Percentiles rank a stretch among this genome's conserved stretches.
Evolutionary conservation across 2,888 invertebrate genomes (phyloP).

Genomic region (Ornithoptera priamus): DNA sequence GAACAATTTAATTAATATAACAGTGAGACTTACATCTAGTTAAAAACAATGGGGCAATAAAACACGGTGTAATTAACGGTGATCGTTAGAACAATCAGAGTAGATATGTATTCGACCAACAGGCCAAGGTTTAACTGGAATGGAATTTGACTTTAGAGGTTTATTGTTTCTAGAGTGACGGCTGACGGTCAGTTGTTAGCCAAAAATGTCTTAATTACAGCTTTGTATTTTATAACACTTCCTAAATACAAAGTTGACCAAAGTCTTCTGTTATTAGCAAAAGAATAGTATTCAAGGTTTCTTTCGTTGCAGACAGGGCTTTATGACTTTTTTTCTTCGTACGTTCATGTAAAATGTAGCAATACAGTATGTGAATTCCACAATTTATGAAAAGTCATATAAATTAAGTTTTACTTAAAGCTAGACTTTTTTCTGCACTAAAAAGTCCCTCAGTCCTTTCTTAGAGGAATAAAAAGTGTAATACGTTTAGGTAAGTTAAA

Average conservation of each 20-base stretch:
- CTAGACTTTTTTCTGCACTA: too few relatives aligned
- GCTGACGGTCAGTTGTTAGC: conserved; percentile 23
- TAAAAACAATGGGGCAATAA: conserved; percentile 25
- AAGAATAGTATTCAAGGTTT: too few relatives aligned
- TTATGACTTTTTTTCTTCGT: too few relatives aligned
- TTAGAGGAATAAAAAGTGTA: too few relatives aligned
- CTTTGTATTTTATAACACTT: conserved; percentile 10
- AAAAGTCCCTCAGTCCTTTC: too few relatives aligned
- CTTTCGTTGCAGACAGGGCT: too few relatives aligned
- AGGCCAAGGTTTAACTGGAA: conserved; percentile 28
- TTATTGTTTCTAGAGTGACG: conserved; percentile 26
- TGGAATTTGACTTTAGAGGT: conserved; percentile 25
- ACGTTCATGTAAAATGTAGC: too few relatives aligned
- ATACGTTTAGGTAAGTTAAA: too few relatives aligned
- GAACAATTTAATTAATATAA: conserved; percentile 1
- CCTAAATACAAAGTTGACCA: conserved; percentile 8
- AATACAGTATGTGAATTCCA: too few relatives aligned
- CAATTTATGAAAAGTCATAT: too few relatives aligned
- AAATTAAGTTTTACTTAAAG: too few relatives aligned
- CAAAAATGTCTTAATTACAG: conserved; percentile 15
- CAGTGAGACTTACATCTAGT: conserved; percentile 3
- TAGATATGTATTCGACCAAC: conserved; percentile 25
- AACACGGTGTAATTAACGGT: conserved; percentile 21
- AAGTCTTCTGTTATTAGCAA: not conserved
- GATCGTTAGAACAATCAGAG: conserved; percentile 28